Percentiles rank a stretch among this genome's conserved stretches.
Evolutionary conservation across 2,113 vertebrate genomes (phyloP).

Genomic region (Hippocampus comes): DNA sequence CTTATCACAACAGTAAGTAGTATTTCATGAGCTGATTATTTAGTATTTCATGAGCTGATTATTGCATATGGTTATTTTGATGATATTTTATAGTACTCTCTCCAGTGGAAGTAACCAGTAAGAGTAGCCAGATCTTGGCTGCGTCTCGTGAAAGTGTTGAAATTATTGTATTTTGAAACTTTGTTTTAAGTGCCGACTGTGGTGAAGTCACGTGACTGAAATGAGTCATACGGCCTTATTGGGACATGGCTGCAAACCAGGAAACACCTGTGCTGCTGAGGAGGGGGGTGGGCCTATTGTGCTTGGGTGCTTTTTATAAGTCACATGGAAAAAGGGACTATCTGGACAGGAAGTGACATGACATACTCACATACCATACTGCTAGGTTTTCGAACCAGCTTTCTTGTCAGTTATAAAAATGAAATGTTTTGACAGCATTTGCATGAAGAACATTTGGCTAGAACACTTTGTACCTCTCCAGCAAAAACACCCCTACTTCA

Average conservation of each 20-base stretch:
- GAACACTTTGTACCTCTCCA: neutral
- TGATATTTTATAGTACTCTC: too few species aligned
- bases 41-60: too few species aligned
- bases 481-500: slow-evolving; percentile 5
- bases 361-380: slow-evolving; percentile 36
- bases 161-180: neutral
- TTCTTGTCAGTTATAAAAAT: slow-evolving; percentile 31
- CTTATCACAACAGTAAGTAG: too few species aligned
- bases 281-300: slow-evolving; percentile 55
- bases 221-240: slow-evolving; percentile 42
- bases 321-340: slow-evolving; percentile 52
- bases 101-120: neutral
- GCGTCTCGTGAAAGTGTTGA: neutral
- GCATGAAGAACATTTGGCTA: neutral
- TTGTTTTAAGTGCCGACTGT: slow-evolving; percentile 14
- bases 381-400: slow-evolving; percentile 6
- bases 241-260: slow-evolving; percentile 58
- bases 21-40: too few species aligned
- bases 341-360: slow-evolving; percentile 59
- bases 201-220: slow-evolving; percentile 32
- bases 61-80: too few species aligned
- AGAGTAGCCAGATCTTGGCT: neutral
- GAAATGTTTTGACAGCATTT: slow-evolving; percentile 10
- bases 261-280: slow-evolving; percentile 65
- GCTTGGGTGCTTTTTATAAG: slow-evolving; percentile 59